phyloP scores from a whole-genome alignment of 1,140 invertebrate genomes.

The Nephila pilipes region DNA sequence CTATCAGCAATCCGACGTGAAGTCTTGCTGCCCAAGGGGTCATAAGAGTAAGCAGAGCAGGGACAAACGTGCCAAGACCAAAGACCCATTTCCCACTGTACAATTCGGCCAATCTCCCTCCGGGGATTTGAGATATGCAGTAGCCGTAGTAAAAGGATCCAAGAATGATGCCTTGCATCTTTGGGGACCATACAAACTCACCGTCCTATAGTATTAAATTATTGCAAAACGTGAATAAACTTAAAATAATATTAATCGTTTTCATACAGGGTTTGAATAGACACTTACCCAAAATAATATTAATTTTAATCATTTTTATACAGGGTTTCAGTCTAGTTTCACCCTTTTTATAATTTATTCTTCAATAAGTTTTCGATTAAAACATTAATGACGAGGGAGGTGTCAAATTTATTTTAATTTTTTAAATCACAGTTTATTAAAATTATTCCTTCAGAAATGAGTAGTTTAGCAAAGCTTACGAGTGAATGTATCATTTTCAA shows the following conservation, averaged over 20 bases:
- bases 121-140: constrained; percentile 98
- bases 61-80: constrained; percentile 89
- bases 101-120: constrained; percentile 97
- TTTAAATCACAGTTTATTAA: no score
- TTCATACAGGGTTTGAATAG: no score
- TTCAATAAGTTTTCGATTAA: no score
- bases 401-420: no score
- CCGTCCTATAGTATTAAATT: constrained; percentile 19
- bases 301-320: no score
- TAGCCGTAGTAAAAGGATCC: constrained; percentile 99
- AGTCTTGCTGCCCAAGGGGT: constrained; percentile 82
- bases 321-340: no score
- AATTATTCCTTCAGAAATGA: no score
- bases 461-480: no score
- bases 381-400: no score
- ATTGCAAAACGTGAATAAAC: background rate
- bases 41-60: constrained; percentile 89
- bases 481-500: no score
- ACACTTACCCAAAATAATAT: no score
- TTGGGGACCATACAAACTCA: constrained; percentile 89
- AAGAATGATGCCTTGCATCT: constrained; percentile 89
- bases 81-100: constrained; percentile 93
- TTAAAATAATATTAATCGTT: background rate
- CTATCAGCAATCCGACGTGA: constrained; percentile 85
- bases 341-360: no score